These are phyloP conservation scores for Rotaria socialis DNA, from an alignment of 2,888 invertebrate species.

Conservation along the genomic window DNA sequence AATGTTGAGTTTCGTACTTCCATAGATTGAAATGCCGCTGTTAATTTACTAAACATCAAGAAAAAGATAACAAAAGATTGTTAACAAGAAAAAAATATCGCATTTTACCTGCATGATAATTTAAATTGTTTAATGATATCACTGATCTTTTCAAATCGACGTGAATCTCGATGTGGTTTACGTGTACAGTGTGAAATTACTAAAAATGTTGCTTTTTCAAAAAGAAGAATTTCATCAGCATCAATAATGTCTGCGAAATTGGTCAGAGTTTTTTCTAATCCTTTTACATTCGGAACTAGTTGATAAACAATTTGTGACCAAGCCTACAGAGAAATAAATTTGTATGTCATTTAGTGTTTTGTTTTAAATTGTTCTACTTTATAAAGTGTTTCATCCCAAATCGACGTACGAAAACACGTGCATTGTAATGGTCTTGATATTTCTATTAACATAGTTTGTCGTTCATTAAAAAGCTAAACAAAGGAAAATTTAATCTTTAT, in stretches of 20 bases:
- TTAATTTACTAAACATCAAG: conserved; percentile 70
- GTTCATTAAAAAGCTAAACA: conserved; percentile 75
- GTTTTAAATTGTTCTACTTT: neutral
- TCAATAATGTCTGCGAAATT: conserved; percentile 95
- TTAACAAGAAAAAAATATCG: neutral
- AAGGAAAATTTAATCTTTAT: conserved; percentile 28
- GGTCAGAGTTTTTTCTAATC: conserved; percentile 83
- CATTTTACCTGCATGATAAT: conserved; percentile 73
- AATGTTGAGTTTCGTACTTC: conserved; percentile 92
- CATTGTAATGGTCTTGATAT: conserved; percentile 84
- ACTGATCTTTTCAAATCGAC: conserved; percentile 98
- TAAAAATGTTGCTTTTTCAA: conserved; percentile 95
- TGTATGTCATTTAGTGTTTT: neutral
- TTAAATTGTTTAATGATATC: conserved; percentile 99
- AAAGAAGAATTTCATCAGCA: conserved; percentile 93
- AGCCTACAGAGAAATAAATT: conserved; percentile 63
- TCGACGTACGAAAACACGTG: conserved; percentile 93
- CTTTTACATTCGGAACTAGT: conserved; percentile 93
- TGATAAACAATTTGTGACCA: conserved; percentile 99
- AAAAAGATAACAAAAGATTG: neutral
- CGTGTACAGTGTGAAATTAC: conserved; percentile 86
- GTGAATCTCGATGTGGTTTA: conserved; percentile 83
- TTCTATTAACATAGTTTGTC: conserved; percentile 82
- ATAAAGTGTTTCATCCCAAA: conserved; percentile 99
- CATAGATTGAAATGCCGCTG: conserved; percentile 96